These are phyloP conservation scores for Ptychoptera albimana DNA, from an alignment of 2,888 invertebrate species.

Conservation along the genomic window DNA sequence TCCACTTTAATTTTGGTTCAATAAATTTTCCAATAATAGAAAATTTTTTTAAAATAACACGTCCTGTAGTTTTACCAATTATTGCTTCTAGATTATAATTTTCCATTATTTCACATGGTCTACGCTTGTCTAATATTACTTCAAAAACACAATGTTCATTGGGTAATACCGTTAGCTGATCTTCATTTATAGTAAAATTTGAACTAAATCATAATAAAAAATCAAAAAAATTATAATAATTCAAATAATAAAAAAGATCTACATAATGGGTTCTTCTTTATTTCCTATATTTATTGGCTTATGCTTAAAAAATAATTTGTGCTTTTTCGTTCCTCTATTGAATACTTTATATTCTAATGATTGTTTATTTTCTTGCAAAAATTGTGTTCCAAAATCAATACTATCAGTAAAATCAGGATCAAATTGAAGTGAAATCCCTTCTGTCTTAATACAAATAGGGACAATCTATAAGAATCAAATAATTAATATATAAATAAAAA, in stretches of 20 bases:
- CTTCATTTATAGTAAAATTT: no score
- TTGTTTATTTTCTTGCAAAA: constrained; percentile 14
- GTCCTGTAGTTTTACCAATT: not conserved
- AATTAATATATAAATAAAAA: not conserved
- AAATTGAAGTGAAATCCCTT: constrained; percentile 15
- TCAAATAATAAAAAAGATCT: no score
- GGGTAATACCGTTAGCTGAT: not conserved
- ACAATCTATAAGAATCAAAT: constrained; percentile 13
- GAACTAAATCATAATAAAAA: no score
- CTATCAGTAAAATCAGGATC: constrained; percentile 17
- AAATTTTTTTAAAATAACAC: not conserved
- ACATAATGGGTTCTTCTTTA: no score
- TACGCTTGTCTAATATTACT: not conserved
- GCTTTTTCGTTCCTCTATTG: constrained; percentile 18
- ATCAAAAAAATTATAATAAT: no score
- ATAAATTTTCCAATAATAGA: not conserved
- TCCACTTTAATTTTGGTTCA: not conserved
- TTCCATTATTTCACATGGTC: not conserved
- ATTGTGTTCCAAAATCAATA: constrained; percentile 16
- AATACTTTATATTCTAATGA: constrained; percentile 13
- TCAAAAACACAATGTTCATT: not conserved
- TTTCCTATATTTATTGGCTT: no score
- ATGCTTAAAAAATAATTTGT: constrained; percentile 16
- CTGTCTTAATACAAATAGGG: not conserved
- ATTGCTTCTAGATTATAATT: not conserved